These are phyloP conservation scores for Lypha dubia DNA, from an alignment of 2,888 invertebrate genomes.

Conservation along the genomic window DNA sequence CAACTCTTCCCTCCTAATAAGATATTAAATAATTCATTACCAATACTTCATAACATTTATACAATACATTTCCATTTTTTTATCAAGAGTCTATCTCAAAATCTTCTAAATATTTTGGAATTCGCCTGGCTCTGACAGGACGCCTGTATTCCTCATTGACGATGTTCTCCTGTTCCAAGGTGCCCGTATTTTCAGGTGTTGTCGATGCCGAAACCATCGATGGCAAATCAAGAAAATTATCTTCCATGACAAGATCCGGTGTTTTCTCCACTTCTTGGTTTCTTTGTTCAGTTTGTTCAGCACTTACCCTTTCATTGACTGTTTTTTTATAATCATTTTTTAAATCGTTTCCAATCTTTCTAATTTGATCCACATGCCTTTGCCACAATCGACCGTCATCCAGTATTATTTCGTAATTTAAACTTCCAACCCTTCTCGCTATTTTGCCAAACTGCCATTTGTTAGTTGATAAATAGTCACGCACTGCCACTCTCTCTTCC, in stretches of 20 bases:
- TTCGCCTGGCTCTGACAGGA: background rate
- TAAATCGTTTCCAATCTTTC: constrained; percentile 11
- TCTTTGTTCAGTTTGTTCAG: constrained; percentile 4
- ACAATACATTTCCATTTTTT: too few species aligned
- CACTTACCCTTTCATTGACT: too few species aligned
- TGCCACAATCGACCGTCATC: constrained; percentile 63
- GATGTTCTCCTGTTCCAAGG: too few species aligned
- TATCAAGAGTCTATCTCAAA: background rate
- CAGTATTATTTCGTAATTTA: constrained; percentile 56
- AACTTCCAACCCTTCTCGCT: constrained; percentile 32
- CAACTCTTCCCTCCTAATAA: too few species aligned
- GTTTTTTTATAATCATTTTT: background rate
- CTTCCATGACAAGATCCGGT: background rate
- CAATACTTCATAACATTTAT: too few species aligned
- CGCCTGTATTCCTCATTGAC: too few species aligned
- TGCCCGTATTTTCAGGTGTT: background rate
- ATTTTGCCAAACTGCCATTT: constrained; percentile 68
- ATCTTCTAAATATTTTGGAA: background rate
- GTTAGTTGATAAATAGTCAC: constrained; percentile 30
- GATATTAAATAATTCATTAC: too few species aligned
- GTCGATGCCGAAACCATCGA: background rate
- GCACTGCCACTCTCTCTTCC: constrained; percentile 2
- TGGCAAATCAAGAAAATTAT: background rate
- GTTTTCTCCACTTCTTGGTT: background rate
- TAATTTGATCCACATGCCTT: constrained; percentile 60